Percentiles rank a stretch among this genome's conserved stretches.
Evolutionary conservation across 2,888 invertebrate species (phyloP).

Genomic region (Dolichopus griseipennis): DNA sequence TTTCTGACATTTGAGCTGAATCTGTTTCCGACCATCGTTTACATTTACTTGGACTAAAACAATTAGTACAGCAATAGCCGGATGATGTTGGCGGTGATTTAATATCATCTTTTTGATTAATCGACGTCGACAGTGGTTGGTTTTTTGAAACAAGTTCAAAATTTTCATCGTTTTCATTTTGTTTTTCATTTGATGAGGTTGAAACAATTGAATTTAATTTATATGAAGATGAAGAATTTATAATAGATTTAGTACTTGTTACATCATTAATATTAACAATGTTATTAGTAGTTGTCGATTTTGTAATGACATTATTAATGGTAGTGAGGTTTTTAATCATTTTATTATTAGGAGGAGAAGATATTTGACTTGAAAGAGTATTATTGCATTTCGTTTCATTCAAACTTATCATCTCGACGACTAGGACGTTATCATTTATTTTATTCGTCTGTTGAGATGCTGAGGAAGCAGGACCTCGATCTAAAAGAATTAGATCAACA

Average conservation of each 20-base stretch:
- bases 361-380: background rate
- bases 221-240: no score
- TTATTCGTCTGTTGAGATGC: constrained; percentile 35
- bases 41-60: constrained; percentile 37
- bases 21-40: constrained; percentile 36
- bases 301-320: background rate
- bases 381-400: background rate
- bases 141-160: background rate
- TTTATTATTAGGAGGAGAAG: background rate
- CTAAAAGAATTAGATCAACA: constrained; percentile 37
- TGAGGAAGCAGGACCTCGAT: constrained; percentile 46
- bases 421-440: background rate
- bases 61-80: constrained; percentile 41
- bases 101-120: constrained; percentile 24
- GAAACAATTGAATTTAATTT: no score
- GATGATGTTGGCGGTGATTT: constrained; percentile 23
- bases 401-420: background rate
- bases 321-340: background rate
- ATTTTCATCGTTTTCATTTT: background rate
- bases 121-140: background rate
- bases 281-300: constrained; percentile 10
- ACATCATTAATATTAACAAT: background rate
- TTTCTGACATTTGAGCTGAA: constrained; percentile 50
- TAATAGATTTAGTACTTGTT: background rate
- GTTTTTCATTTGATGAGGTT: background rate